A percentile compares a stretch with the other conserved stretches of the same genome.
These are phyloP conservation scores for Diachasma alloeum DNA, from an alignment of 1,140 invertebrate genomes.

Conservation along the genomic window DNA sequence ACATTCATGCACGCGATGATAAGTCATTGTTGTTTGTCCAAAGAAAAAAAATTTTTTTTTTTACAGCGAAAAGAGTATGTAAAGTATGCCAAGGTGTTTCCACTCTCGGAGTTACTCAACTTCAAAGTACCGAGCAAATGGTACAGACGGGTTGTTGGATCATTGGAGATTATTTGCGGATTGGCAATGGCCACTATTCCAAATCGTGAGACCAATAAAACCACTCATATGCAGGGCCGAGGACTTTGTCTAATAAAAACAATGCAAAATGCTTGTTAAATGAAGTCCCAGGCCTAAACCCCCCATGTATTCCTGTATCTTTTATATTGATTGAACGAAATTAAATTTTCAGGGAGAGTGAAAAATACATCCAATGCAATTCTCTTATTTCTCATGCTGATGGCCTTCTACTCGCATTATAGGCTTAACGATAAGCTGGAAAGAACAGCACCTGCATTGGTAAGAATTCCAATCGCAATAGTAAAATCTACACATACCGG, in stretches of 20 bases:
- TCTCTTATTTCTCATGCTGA: constrained; percentile 82
- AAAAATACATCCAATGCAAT: constrained; percentile 89
- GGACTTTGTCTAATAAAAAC: no score
- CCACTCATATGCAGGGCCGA: background rate
- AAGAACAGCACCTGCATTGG: constrained; percentile 88
- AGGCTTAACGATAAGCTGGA: constrained; percentile 94
- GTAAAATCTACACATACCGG: no score
- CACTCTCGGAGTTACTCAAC: constrained; percentile 80
- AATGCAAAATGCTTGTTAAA: no score
- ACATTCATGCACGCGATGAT: background rate
- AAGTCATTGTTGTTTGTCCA: background rate
- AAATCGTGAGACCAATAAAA: constrained; percentile 74
- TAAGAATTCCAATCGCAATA: constrained; percentile 40
- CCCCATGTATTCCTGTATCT: no score
- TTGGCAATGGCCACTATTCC: constrained; percentile 87
- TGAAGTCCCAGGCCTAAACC: no score
- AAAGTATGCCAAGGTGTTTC: constrained; percentile 96
- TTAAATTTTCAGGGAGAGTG: constrained; percentile 75
- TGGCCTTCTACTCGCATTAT: constrained; percentile 92
- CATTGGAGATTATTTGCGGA: constrained; percentile 89
- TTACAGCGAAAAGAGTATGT: constrained; percentile 96
- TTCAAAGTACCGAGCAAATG: constrained; percentile 93
- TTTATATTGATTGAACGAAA: background rate
- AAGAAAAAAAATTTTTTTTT: constrained; percentile 24
- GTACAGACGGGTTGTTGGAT: constrained; percentile 88